phyloP scores from a whole-genome alignment of 2,888 invertebrate genomes.

The Aproaerema taeniolella region DNA sequence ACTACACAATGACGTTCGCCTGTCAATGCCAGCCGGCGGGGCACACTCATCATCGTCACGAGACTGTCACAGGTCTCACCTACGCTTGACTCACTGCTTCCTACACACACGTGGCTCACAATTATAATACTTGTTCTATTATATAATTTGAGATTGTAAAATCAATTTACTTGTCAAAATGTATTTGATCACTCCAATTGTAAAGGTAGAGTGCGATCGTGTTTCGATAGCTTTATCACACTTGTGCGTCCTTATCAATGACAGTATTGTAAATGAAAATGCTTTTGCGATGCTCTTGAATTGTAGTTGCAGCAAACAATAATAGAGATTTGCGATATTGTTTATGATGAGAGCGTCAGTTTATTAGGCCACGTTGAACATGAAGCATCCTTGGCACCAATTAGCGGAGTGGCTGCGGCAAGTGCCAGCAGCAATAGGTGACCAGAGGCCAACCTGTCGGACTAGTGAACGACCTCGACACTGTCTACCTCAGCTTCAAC shows the following conservation, averaged over 20 bases:
- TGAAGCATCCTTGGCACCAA: slow-evolving; percentile 40
- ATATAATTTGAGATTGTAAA: no score
- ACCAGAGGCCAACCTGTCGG: slow-evolving; percentile 51
- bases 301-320: slow-evolving; percentile 7
- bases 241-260: slow-evolving; percentile 45
- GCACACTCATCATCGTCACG: slow-evolving; percentile 28
- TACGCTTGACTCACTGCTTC: slow-evolving; percentile 13
- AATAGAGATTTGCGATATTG: slow-evolving; percentile 14
- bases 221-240: slow-evolving; percentile 48
- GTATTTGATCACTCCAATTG: slow-evolving; percentile 2
- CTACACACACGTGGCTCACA: slow-evolving; percentile 11
- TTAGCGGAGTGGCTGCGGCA: slow-evolving; percentile 33
- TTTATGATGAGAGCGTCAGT: slow-evolving; percentile 2
- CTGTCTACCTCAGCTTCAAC: slow-evolving; percentile 35
- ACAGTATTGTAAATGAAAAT: slow-evolving; percentile 37
- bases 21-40: slow-evolving; percentile 19
- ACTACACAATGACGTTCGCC: slow-evolving; percentile 23
- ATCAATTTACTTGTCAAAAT: slow-evolving; percentile 1
- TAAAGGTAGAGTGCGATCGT: slow-evolving; percentile 14
- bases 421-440: slow-evolving; percentile 34
- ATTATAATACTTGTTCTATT: no score
- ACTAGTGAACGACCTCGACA: slow-evolving; percentile 70
- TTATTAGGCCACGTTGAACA: slow-evolving; percentile 30
- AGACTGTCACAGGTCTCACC: slow-evolving; percentile 25
- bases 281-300: slow-evolving; percentile 32